Conservation (phyloP, 2,797 vertebrate genomes). For the Lepus townsendii region DNA sequence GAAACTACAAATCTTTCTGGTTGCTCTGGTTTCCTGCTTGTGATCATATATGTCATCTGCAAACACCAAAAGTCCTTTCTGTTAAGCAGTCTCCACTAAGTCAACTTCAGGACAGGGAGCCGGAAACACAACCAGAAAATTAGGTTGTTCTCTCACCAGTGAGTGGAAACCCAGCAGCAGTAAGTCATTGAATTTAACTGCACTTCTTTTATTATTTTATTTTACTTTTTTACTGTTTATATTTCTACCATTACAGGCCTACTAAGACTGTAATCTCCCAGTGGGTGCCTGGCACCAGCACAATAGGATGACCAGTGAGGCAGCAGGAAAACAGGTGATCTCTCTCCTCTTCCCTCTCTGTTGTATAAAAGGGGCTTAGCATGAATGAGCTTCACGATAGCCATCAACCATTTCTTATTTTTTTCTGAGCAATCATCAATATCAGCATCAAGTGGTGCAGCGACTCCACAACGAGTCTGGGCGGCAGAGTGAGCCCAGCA, state of each 20-base stretch:
- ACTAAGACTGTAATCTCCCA: conserved; percentile 86
- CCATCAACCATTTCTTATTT: conserved; percentile 86
- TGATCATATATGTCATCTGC: neutral
- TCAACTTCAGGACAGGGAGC: conserved; percentile 58
- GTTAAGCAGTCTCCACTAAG: conserved; percentile 29
- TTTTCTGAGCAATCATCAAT: conserved; percentile 86
- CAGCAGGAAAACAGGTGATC: conserved; percentile 80
- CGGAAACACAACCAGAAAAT: conserved; percentile 59
- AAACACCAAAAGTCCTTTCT: neutral
- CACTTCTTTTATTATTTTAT: conserved; percentile 58
- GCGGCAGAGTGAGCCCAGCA: conserved; percentile 86
- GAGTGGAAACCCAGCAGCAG: conserved; percentile 74
- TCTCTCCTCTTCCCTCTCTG: conserved; percentile 73
- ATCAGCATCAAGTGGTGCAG: conserved; percentile 88
- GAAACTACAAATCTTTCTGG: neutral
- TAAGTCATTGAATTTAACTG: conserved; percentile 74
- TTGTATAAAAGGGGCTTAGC: conserved; percentile 83
- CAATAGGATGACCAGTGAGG: conserved; percentile 81
- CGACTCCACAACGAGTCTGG: conserved; percentile 81
- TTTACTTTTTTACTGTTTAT: conserved; percentile 77
- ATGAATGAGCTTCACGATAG: conserved; percentile 83
- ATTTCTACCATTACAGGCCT: conserved; percentile 85
- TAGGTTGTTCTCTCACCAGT: conserved; percentile 25
- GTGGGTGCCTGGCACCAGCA: conserved; percentile 81
- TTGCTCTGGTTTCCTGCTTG: neutral